Base-by-base conservation (phyloP, 2,888 invertebrate genomes). In the Catocala sponsa region DNA sequence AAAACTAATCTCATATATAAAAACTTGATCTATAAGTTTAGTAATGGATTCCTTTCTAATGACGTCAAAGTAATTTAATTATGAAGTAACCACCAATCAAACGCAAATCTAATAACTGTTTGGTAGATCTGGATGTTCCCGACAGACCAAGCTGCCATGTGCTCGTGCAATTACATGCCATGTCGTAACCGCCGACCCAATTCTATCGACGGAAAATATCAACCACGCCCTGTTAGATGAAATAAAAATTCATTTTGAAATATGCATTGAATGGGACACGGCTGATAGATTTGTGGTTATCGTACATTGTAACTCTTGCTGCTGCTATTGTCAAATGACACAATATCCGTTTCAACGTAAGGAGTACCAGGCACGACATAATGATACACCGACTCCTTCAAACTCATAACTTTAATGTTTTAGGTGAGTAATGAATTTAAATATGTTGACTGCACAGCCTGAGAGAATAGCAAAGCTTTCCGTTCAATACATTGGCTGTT, bases 101-200 rank as follows among this genome's bases (percentile, higher is more conserved):
- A 38, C 0, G 6, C 6, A 9, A 38, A 38, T 38, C 35, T 9
- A 4, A 5, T 9, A 38, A 38, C 54, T 58, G 71, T 33, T 42
- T 44, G 54, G 65, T 65, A 25, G 58, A 68, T 68, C 68, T 66
- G 60, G 65, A 55, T 59, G 15, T 12, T 63, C 63, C 63, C 55
- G 55, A 56, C 54, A 65, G 41, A 50, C 42, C 32, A 32, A 46
- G 46, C 44, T 57, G 53, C 25, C 51, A 51, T 60, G 42, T 43
- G 12, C 43, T 10, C 15, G 48, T n/a, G 13, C 38, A 33, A 55
- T 63, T 33, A 58, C 41, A 55, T n/a, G 44, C 35, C 32, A 12
- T 12, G 10, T 44, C 38, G 52, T 58, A 57, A 59, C 51, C 5
- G 13, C 11, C 47, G 57, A 56, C 60, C 70, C 32, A 63, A 63